Base-by-base conservation (phyloP, 2,797 vertebrate genomes). In the Sciurus vulgaris region DNA sequence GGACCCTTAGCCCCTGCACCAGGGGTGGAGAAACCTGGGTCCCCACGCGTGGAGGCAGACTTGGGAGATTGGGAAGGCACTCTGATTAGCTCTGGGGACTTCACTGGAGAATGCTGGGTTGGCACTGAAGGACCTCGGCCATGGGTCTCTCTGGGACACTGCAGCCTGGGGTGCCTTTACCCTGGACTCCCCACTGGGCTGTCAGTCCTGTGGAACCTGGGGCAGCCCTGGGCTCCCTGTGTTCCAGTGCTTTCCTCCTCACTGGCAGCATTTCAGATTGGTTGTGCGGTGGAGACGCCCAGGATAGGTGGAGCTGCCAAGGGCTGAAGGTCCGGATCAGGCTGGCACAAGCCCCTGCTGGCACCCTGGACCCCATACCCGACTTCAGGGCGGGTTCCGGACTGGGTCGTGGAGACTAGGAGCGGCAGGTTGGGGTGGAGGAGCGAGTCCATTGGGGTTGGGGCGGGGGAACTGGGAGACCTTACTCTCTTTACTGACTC, bases 271-370 rank as follows among this genome's bases (percentile, higher is more conserved):
- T 65, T 28, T 18, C 0, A 35, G 56, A 56, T 59, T 69, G 7
- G 2, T 20, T 79, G n/a, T 24, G 41, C 47, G 24, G 4, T 44
- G 0, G 0, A 35, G 70, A 54, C 8, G 7, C 28, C 3, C 14
- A 2, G 9, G 11, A 24, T 0, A 11, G 63, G 54, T 3, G 3
- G 13, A n/a, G 20, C 24, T 24, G 1, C 15, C 13, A 4, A 28
- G 15, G 33, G 7, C 9, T 11, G 76, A 70, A 35, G 15, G 47
- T 28, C 33, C 28, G 0, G 30, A 7, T 44, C 24, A 20, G 24
- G 54, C 44, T 17, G n/a, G 33, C 49, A 20, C 12, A 20, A 7
- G 51, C 2, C 38, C 35, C 79, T 9, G 20, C 33, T 2, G 0
- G 2, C 35, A 12, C 4, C 26, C 35, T 10, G 41, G 14, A 44